Evolutionary conservation across 2,797 vertebrate genomes (phyloP), one percentile per base, ranked within the genome.

Genomic region (Acanthis flammea): DNA sequence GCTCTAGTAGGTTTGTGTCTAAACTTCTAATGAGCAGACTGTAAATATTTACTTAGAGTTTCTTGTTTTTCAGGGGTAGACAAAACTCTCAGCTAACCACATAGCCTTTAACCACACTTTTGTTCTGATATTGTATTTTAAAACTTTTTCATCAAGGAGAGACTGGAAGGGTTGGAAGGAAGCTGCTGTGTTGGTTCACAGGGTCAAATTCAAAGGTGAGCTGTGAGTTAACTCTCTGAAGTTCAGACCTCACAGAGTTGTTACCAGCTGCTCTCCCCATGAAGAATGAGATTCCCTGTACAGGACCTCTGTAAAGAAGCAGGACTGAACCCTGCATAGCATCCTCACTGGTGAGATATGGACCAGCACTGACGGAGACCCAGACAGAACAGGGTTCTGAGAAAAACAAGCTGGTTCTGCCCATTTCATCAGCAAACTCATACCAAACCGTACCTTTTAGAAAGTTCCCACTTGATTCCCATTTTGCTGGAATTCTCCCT

Each of bases 21-120:
- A 93, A 94, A 90, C 48, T 81, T 33, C 25, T 71, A 57, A 92
- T 19, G 50, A 86, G 53, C 8, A 66, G 19, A 74, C 61, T 87
- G 54, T 88, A 91, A 95, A 88, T 85, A 79, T 93, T 94, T 96
- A 90, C 67, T 57, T 88, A 22, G 83, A 88, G 86, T 70, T 95
- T 72, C 89, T 92, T 92, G 82, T 58, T 94, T 55, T 30, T 47
- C 50, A 80, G 23, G 27, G 10, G 12, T 77, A 78, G 70, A 92
- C 58, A 68, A 84, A 85, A 81, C 63, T 88, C 76, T 88, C 57
- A 23, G 24, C 44, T 78, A 80, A 94, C 68, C 45, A 19, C 6
- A 24, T 66, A 68, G 30, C 9, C 54, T 81, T 67, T 53, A 22
- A 60, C 30, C 45, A 19, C 66, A 65, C 14, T 54, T 71, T 48